Conservation (phyloP, 1,140 invertebrate species). For the Brachystomella parvula region DNA sequence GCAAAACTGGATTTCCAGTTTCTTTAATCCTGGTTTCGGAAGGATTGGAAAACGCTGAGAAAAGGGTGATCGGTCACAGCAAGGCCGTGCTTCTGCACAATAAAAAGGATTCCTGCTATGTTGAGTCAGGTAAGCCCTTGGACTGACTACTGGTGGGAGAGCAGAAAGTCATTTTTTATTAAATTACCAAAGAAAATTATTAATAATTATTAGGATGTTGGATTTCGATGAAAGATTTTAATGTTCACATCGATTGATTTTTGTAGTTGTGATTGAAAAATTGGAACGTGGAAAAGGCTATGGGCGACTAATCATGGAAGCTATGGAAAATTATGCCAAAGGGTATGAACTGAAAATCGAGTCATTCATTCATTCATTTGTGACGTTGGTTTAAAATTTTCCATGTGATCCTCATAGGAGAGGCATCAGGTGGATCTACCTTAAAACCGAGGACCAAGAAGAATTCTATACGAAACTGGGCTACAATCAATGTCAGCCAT, state of each 20-base stretch:
- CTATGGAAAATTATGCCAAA: slow-evolving; percentile 60
- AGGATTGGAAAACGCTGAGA: slow-evolving; percentile 41
- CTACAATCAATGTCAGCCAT: slow-evolving; percentile 58
- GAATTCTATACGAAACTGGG: slow-evolving; percentile 66
- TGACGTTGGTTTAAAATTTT: neutral
- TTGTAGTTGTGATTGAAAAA: slow-evolving; percentile 61
- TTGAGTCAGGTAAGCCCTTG: slow-evolving; percentile 53
- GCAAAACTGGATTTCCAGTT: slow-evolving; percentile 40
- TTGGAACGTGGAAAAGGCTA: slow-evolving; percentile 59
- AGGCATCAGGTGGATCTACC: slow-evolving; percentile 56
- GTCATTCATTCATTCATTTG: neutral
- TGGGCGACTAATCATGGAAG: slow-evolving; percentile 59
- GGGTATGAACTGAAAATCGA: slow-evolving; percentile 32
- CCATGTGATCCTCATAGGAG: slow-evolving; percentile 40
- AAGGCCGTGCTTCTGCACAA: slow-evolving; percentile 61
- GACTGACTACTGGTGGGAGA: neutral
- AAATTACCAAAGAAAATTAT: neutral
- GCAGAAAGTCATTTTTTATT: neutral
- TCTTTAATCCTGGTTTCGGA: slow-evolving; percentile 55
- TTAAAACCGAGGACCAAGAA: slow-evolving; percentile 68
- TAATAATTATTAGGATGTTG: neutral
- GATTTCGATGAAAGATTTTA: neutral
- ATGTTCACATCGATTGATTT: neutral
- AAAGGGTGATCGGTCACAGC: slow-evolving; percentile 61
- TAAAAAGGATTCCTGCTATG: slow-evolving; percentile 57